These are phyloP conservation scores for Diabrotica undecimpunctata DNA, from an alignment of 1,140 invertebrate species.

Conservation along the genomic window DNA sequence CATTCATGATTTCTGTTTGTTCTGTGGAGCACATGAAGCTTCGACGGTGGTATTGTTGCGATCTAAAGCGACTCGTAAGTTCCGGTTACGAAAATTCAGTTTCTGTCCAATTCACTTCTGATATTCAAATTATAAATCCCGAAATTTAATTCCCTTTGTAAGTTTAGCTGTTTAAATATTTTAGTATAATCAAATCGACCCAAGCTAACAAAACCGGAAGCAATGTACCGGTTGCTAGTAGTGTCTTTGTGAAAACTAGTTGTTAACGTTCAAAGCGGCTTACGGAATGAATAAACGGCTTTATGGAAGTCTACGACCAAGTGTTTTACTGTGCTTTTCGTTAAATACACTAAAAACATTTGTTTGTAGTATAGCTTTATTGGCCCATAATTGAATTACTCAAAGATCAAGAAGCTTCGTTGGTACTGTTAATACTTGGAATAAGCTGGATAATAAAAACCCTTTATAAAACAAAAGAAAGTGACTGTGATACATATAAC, in stretches of 20 bases:
- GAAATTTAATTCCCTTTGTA: background rate
- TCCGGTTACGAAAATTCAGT: background rate
- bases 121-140: background rate
- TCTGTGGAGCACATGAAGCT: too few species aligned
- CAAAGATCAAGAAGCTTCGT: too few species aligned
- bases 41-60: too few species aligned
- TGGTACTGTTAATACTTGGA: too few species aligned
- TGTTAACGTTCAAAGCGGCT: background rate
- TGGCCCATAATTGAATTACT: too few species aligned
- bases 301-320: background rate
- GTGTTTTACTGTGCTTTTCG: background rate
- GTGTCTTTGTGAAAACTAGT: background rate
- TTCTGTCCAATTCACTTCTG: background rate
- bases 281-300: background rate
- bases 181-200: background rate
- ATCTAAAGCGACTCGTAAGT: too few species aligned
- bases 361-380: too few species aligned
- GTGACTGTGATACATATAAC: too few species aligned
- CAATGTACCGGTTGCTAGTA: background rate
- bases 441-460: too few species aligned
- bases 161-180: conserved; percentile 1
- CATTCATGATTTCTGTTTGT: too few species aligned
- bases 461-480: too few species aligned
- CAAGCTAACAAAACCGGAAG: background rate
- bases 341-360: too few species aligned